Percentiles rank a stretch among this genome's conserved stretches.
These are phyloP conservation scores for Aproaerema taeniolella DNA, from an alignment of 2,888 invertebrate species.

Conservation along the genomic window DNA sequence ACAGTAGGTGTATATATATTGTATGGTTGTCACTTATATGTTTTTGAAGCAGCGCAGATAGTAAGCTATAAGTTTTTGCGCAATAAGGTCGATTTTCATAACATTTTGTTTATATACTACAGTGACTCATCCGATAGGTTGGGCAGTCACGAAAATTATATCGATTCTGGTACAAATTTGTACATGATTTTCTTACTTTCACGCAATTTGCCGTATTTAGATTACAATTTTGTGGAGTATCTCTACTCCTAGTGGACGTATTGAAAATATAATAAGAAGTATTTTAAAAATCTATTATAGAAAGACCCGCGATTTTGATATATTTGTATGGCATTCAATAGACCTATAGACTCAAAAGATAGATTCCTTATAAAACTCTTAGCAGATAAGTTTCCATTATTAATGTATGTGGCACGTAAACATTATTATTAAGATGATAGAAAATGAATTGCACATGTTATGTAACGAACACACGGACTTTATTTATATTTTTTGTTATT, in stretches of 20 bases:
- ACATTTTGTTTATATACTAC: slow-evolving; percentile 26
- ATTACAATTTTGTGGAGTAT: slow-evolving; percentile 3
- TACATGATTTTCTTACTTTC: slow-evolving; percentile 22
- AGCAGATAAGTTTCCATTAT: slow-evolving; percentile 39
- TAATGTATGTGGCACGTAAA: slow-evolving; percentile 44
- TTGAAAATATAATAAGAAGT: slow-evolving; percentile 9
- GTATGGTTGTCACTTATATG: slow-evolving; percentile 31
- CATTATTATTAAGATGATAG: slow-evolving; percentile 44
- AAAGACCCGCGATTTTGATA: slow-evolving; percentile 29
- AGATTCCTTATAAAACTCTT: slow-evolving; percentile 27
- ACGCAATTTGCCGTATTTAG: neutral
- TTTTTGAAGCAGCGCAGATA: slow-evolving; percentile 29
- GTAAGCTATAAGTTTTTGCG: slow-evolving; percentile 23
- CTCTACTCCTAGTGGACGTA: neutral
- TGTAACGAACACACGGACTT: slow-evolving; percentile 66
- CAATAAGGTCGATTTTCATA: slow-evolving; percentile 38
- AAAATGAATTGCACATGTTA: slow-evolving; percentile 69
- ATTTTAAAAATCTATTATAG: slow-evolving; percentile 16
- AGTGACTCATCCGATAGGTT: slow-evolving; percentile 48
- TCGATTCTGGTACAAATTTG: slow-evolving; percentile 47
- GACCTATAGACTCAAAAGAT: slow-evolving; percentile 24
- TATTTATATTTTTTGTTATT: slow-evolving; percentile 72
- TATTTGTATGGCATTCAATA: slow-evolving; percentile 32
- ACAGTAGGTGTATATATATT: slow-evolving; percentile 37
- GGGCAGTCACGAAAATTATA: slow-evolving; percentile 50